Conservation (phyloP, 2,113 vertebrate genomes). For the Myiopsitta monachus region DNA sequence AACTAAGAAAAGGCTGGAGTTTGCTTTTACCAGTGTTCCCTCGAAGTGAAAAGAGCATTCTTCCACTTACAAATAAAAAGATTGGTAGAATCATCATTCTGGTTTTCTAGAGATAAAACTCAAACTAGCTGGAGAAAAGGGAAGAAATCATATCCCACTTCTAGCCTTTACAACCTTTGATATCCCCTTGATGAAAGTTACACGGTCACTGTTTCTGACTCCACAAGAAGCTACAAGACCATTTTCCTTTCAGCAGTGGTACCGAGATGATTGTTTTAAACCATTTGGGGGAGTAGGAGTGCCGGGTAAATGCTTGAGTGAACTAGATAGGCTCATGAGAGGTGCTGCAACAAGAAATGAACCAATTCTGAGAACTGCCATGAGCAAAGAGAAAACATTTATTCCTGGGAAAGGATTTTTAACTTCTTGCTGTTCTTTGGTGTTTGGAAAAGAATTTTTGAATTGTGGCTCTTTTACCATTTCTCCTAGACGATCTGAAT, state of each 20-base stretch:
- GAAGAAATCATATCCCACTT: background rate
- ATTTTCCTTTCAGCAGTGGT: background rate
- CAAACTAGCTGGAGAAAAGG: background rate
- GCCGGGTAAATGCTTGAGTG: background rate
- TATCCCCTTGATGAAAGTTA: background rate
- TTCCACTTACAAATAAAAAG: background rate
- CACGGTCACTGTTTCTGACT: background rate
- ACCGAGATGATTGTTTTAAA: background rate
- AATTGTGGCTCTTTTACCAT: background rate
- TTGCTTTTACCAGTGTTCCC: background rate
- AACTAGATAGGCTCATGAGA: background rate
- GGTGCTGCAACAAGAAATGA: background rate
- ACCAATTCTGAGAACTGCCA: background rate
- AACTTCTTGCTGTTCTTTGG: background rate
- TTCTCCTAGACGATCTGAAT: background rate
- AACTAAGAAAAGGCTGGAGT: background rate
- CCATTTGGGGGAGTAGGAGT: background rate
- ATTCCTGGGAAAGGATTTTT: background rate
- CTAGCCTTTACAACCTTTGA: background rate
- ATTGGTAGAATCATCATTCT: background rate
- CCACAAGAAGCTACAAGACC: background rate
- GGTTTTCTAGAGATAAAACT: background rate
- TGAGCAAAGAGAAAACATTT: background rate
- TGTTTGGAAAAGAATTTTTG: background rate
- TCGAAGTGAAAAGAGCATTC: background rate